Evolutionary conservation across 2,113 vertebrate genomes (phyloP), one percentile per base, ranked within the genome.

Genomic region (Girardinichthys multiradiatus): DNA sequence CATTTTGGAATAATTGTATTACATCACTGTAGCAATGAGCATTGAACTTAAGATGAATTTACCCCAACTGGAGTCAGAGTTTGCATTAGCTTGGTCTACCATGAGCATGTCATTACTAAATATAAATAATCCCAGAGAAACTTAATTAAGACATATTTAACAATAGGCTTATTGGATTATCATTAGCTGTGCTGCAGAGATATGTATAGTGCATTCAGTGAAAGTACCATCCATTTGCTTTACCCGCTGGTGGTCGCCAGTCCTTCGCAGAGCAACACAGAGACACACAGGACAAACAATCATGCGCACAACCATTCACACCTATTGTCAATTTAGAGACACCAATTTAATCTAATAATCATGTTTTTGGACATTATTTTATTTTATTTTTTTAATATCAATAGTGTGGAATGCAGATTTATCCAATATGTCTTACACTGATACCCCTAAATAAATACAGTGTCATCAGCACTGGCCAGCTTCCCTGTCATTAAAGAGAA

Each of bases 11-110:
- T 17, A 19, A 87, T 85, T 86, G 70, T 64, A 83, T 79, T 86
- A 74, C 76, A 64, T 8, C 11, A 74, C 3, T 33, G 42, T 19
- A 17, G 83, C 77, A 83, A 80, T 69, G 51, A 86, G 66, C 77
- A 68, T 61, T 63, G 80, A 76, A 74, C 75, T 80, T 65, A 63
- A 86, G 28, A 79, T 70, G 35, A 77, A 80, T 90, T 82, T 68
- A 86, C 88, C 73, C 77, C 79, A 62, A 83, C 83, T 83, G 90
- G 75, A 74, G 68, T 79, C 76, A 80, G 37, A 66, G 71, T 87
- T 87, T 76, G 74, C 84, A 86, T 85, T 87, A 70, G 66, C 74
- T 45, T 63, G 31, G 74, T 68, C 77, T 67, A 70, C 62, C 80
- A 54, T 68, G 69, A 84, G 76, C 68, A 48, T 71, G 79, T 54